Conservation (phyloP, 92 coral and sea anemone species). For the Bergia sp. region DNA sequence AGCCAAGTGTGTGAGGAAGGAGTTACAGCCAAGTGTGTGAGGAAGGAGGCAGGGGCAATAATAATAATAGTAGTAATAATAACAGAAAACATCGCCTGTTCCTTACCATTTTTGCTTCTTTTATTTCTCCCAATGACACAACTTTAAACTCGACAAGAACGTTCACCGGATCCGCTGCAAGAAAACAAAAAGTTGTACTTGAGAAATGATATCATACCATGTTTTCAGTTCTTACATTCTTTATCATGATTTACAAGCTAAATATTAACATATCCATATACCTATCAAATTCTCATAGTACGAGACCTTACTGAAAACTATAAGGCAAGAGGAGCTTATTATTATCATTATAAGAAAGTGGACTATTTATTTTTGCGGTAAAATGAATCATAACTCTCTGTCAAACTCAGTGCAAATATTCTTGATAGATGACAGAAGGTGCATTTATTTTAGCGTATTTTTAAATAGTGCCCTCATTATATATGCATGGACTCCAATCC, state of each 20-base stretch:
- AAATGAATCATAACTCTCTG: no score
- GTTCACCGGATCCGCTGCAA: slow-evolving; percentile 28
- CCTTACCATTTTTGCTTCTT: slow-evolving; percentile 25
- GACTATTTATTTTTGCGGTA: no score
- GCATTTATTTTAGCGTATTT: no score
- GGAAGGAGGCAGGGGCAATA: background rate
- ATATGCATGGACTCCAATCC: background rate
- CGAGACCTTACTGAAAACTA: background rate
- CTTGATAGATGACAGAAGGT: no score
- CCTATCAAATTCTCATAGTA: background rate
- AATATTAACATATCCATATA: no score
- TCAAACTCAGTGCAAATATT: no score
- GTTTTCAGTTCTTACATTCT: background rate
- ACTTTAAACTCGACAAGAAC: slow-evolving; percentile 28
- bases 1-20: background rate
- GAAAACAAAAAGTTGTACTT: background rate
- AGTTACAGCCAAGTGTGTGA: background rate
- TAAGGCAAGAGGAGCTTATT: no score
- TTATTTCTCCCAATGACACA: slow-evolving; percentile 28
- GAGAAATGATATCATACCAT: background rate
- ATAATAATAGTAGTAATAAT: no score
- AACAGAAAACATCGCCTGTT: background rate
- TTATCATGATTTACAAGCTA: background rate
- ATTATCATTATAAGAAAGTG: no score
- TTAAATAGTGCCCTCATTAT: no score